Evolutionary conservation across 2,113 vertebrate genomes (phyloP).

Genomic region (Cepphus grylle): DNA sequence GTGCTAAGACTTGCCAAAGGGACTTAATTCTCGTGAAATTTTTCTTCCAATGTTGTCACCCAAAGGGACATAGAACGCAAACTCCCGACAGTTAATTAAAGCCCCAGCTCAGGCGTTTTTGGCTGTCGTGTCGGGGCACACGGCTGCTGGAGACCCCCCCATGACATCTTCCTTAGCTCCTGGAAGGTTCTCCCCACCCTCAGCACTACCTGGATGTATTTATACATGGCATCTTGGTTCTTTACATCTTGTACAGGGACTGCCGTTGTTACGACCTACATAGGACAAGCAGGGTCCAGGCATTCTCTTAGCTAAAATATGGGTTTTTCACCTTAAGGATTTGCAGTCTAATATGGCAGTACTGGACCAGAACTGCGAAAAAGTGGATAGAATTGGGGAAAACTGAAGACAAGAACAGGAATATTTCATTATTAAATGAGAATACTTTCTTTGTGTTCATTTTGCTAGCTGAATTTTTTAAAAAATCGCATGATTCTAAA

Average conservation of each 20-base stretch:
- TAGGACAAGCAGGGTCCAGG: background rate
- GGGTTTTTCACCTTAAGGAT: background rate
- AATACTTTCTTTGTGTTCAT: background rate
- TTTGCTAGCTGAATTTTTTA: background rate
- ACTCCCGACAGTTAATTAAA: background rate
- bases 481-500: background rate
- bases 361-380: background rate
- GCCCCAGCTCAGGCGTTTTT: background rate
- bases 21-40: background rate
- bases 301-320: background rate
- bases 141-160: background rate
- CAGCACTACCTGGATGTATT: background rate
- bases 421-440: rapidly evolving
- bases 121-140: background rate
- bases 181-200: background rate
- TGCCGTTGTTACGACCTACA: background rate
- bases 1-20: background rate
- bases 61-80: background rate
- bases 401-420: background rate
- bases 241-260: background rate
- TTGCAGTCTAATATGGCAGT: background rate
- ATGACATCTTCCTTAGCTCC: background rate
- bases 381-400: background rate
- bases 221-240: background rate
- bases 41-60: background rate